Percentiles rank a stretch among this genome's conserved stretches.
Conservation (phyloP, 2,888 invertebrate species). For the Crioceris asparagi region DNA sequence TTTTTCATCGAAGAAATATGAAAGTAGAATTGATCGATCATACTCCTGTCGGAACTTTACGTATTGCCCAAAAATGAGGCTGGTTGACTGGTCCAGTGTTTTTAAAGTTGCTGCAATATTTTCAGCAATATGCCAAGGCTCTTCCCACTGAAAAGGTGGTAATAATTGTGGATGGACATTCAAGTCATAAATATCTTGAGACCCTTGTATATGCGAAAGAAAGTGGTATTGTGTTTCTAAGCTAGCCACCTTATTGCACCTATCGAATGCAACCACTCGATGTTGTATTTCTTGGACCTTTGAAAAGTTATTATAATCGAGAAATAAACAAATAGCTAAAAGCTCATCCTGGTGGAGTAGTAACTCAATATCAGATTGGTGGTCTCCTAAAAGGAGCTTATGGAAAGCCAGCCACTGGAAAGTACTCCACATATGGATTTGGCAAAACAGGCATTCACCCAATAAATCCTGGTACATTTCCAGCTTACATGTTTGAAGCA, state of each 20-base stretch:
- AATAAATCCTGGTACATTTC: neutral
- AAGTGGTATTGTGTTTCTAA: constrained; percentile 3
- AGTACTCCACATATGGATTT: too few species aligned
- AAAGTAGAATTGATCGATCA: constrained; percentile 6
- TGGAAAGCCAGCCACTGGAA: too few species aligned
- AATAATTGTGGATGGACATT: neutral
- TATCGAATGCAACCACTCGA: neutral
- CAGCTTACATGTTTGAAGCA: neutral
- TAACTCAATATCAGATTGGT: too few species aligned
- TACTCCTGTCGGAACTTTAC: constrained; percentile 9
- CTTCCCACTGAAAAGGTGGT: neutral
- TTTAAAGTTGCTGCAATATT: constrained; percentile 2
- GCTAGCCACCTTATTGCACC: neutral
- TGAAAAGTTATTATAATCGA: neutral
- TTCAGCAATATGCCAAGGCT: too few species aligned
- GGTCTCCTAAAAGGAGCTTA: too few species aligned
- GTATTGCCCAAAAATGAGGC: constrained; percentile 3
- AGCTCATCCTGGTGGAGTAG: too few species aligned
- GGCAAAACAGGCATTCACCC: too few species aligned
- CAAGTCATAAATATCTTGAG: constrained; percentile 2
- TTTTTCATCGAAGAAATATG: too few species aligned
- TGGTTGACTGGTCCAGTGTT: constrained; percentile 8
- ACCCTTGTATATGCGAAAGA: constrained; percentile 5
- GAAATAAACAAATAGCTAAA: neutral
- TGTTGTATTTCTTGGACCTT: neutral